Evolutionary conservation across 2,888 invertebrate genomes (phyloP), one percentile per base, ranked within the genome.

Genomic region (Matsumyia berberina): DNA sequence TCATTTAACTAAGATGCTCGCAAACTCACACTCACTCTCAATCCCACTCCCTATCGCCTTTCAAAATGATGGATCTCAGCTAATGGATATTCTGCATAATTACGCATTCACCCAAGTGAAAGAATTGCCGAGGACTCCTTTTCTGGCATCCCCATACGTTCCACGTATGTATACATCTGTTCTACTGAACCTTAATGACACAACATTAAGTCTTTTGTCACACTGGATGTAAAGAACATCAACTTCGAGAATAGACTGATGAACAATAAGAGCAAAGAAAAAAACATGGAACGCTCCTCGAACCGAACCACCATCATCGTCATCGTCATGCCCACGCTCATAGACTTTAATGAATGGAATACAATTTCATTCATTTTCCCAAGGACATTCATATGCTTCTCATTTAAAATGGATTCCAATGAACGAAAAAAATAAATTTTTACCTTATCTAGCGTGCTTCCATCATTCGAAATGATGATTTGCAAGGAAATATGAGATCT

Each of bases 11-110:
- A 78, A 83, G 72, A 83, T 72, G 46, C 55, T 58, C 58, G n/a
- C 58, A 42, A n/a, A n/a, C n/a, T n/a, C n/a, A 49, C 62, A 37
- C n/a, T 17, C 5, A n/a, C n/a, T n/a, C 5, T 66, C 33, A 15
- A 17, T 49, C 17, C 49, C 37, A 44, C 39, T 51, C 39, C 9
- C 24, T 24, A 24, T 4, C 24, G 24, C 37, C 29, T 46, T n/a
- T 35, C 51, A 39, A 24, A 53, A 49, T 72, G 70, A 73, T 73
- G 67, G 66, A 83, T 78, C 73, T 74, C 51, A 64, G 79, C 83
- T 83, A 83, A 83, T 83, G 83, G 83, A 83, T 83, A 83, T 83
- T 79, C 78, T 83, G 73, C 79, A 83, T 83, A 83, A 83, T 83
- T 83, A 83, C 79, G 83, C 79, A 83, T 79, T 73, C 83, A 73